Evolutionary conservation across 2,113 vertebrate species (phyloP), one percentile per base, ranked within the genome.

Genomic region (Seriola rivoliana): DNA sequence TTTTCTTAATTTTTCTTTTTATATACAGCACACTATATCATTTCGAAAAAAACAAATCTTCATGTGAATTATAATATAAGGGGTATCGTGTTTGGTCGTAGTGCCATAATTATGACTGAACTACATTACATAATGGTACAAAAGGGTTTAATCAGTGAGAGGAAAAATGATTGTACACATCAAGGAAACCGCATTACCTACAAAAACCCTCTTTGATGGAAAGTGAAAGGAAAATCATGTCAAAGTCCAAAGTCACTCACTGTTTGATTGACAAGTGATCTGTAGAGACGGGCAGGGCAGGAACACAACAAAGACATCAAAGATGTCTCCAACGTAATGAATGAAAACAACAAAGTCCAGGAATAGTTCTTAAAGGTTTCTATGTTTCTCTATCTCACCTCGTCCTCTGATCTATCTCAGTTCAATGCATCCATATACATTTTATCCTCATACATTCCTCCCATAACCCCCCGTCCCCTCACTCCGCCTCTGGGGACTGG

Each of bases 271-370:
- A 68, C 59, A 62, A 5, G 55, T 23, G 42, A 54, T 69, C 75
- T 63, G 57, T 16, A 1, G 67, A 85, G 84, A 71, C 10, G 34
- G 8, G 32, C 46, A 5, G 44, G 5, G 17, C 40, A 48, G 68
- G 60, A 78, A 75, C 67, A 68, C 69, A 68, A 74, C 40, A 73
- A 79, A 83, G 58, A 72, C 64, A 55, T 80, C 71, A 75, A 73
- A 79, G 62, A 81, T 7, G 14, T 54, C 50, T 72, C 19, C 32
- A 14, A 63, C 57, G 58, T 60, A 36, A 59, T 48, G 60, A 78
- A 63, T 13, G 57, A 78, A 76, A 50, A 64, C 46, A 75, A 54
- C 21, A 78, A 78, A 55, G 40, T 55, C 17, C 1, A 60, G 48
- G 34, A 71, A 52, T 3, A 8, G 46, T 42, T 69, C 12, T 42